Evolutionary conservation across 2,797 vertebrate species (phyloP).

Genomic region (Sebastes cheni): DNA sequence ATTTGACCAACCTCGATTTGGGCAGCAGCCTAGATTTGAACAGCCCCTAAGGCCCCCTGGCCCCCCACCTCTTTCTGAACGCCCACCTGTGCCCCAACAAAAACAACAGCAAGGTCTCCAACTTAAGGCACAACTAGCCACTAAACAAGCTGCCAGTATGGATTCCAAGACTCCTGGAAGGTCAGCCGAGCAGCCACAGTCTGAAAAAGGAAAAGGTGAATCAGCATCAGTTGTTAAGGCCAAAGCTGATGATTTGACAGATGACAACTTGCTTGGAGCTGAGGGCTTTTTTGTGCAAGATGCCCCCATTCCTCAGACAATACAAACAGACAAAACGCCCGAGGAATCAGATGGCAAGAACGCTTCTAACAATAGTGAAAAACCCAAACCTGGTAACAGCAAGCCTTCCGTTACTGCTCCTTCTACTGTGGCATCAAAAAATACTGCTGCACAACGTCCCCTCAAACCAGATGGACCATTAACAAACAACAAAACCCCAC

Average conservation of each 20-base stretch:
- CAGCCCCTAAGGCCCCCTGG: constrained; percentile 45
- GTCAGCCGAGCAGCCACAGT: neutral
- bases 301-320: constrained; percentile 84
- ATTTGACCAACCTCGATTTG: constrained; percentile 82
- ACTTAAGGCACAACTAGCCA: constrained; percentile 42
- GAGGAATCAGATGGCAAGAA: constrained; percentile 17
- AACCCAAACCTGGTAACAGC: constrained; percentile 28
- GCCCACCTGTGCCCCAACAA: constrained; percentile 55
- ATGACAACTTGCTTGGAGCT: constrained; percentile 73
- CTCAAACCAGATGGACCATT: constrained; percentile 46
- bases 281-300: constrained; percentile 81
- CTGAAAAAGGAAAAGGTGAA: constrained; percentile 48
- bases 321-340: constrained; percentile 10
- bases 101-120: constrained; percentile 44
- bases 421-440: constrained; percentile 29
- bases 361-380: constrained; percentile 18
- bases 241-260: constrained; percentile 66
- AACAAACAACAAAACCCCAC: constrained; percentile 39
- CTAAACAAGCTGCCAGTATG: constrained; percentile 16
- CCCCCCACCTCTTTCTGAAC: constrained; percentile 65
- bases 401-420: constrained; percentile 38
- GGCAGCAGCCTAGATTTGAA: constrained; percentile 67
- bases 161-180: constrained; percentile 49
- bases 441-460: constrained; percentile 31
- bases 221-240: constrained; percentile 1